Base-by-base conservation (phyloP, 2,888 invertebrate genomes). In the Amorpha juglandis region DNA sequence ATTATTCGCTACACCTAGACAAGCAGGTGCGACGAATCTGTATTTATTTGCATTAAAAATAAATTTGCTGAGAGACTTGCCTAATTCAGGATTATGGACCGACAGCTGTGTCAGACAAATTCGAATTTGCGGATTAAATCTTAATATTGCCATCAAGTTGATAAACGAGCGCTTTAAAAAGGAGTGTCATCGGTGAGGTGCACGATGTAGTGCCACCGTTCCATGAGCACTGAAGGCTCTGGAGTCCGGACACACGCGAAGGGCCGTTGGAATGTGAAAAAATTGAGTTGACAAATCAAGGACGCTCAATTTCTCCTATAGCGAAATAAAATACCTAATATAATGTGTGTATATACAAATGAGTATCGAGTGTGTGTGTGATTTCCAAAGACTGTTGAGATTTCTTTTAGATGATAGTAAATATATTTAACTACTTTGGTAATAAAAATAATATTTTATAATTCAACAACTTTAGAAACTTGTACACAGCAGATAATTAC, bases 41-140 rank as follows among this genome's bases (percentile, higher is more conserved):
- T 91, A 91, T 90, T 91, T 90, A 90, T 91, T 91, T 91, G 90
- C 89, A 91, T 91, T 89, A 90, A 90, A 91, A 91, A 89, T 90
- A 90, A 86, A 90, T 90, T 91, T 83, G 79, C 82, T 79, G 77
- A 80, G 86, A 82, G 87, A 89, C 87, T 87, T 83, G 82, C 86
- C 84, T 88, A 87, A 87, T 88, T 87, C 84, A 81, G 87, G 88
- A 88, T 91, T 91, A 90, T 87, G 82, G 86, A 82, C 80, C 87
- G 84, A 84, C 91, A 91, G 88, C 88, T 90, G 91, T 75, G 89
- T 82, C 83, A 83, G 85, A 86, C 87, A 85, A 87, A 86, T 84
- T 86, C 84, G 79, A 84, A 87, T 89, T 87, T 86, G 80, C 76
- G 86, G 88, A 88, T 90, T 89, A 86, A 78, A 82, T 81, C 84